Conservation (phyloP, 2,888 invertebrate genomes). For the Anarsia innoxiella region DNA sequence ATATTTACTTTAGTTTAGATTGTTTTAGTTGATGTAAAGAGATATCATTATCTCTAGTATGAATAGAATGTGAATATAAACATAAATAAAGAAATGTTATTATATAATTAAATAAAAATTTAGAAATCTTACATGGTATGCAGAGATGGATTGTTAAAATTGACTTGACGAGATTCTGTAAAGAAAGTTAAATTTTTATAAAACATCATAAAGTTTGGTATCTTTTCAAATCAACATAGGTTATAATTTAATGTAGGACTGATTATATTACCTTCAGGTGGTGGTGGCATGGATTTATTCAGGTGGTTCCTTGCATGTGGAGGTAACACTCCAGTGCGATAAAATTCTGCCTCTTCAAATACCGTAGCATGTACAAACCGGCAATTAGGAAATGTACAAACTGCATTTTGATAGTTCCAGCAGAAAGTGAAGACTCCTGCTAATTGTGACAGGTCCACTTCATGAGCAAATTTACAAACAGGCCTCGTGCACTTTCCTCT, state of each 20-base stretch:
- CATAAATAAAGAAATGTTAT: too few species aligned
- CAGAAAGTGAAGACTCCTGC: slow-evolving; percentile 49
- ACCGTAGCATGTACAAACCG: slow-evolving; percentile 52
- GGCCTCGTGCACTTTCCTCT: slow-evolving; percentile 42
- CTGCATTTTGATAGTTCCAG: slow-evolving; percentile 43
- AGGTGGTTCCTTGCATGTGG: slow-evolving; percentile 38
- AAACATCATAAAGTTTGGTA: background rate
- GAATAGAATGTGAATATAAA: too few species aligned
- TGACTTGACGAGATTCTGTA: background rate
- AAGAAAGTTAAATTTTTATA: background rate
- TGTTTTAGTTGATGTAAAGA: too few species aligned
- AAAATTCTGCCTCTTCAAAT: slow-evolving; percentile 49
- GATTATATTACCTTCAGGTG: slow-evolving; percentile 29
- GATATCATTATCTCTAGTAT: too few species aligned
- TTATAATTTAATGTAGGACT: too few species aligned
- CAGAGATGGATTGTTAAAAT: background rate
- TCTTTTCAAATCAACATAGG: background rate
- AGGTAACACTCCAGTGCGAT: slow-evolving; percentile 42
- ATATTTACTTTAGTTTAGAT: too few species aligned
- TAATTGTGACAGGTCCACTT: slow-evolving; percentile 39
- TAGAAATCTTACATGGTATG: background rate
- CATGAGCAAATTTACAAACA: slow-evolving; percentile 41
- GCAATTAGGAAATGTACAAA: slow-evolving; percentile 39
- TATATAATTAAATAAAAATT: too few species aligned
- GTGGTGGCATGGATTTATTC: slow-evolving; percentile 30